Conservation (phyloP, 2,113 vertebrate species). For the Geococcyx californianus region DNA sequence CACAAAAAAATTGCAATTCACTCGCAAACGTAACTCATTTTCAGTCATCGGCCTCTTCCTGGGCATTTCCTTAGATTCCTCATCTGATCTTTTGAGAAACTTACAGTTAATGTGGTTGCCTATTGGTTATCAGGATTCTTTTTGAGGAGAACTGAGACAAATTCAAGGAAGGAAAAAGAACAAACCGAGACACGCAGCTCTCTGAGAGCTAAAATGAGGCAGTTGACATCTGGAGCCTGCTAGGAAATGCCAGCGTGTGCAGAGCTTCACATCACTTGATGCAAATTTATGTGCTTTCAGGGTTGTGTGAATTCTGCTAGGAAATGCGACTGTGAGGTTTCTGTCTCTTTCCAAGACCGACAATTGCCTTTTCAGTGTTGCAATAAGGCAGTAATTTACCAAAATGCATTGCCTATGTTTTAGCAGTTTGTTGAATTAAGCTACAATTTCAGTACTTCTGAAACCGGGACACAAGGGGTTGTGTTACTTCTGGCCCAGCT, state of each 20-base stretch:
- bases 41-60: background rate
- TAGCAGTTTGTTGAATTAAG: background rate
- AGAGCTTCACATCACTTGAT: background rate
- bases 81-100: background rate
- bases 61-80: background rate
- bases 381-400: background rate
- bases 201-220: background rate
- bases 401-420: background rate
- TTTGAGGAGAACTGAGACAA: background rate
- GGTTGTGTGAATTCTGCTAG: background rate
- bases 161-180: background rate
- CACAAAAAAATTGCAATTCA: background rate
- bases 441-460: background rate
- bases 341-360: background rate
- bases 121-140: background rate
- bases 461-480: background rate
- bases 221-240: conserved; percentile 18
- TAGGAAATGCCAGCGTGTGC: background rate
- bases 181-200: background rate
- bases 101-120: background rate
- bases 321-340: background rate
- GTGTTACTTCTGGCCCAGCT: conserved; percentile 29
- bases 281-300: background rate
- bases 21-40: background rate
- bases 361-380: background rate